A percentile compares a stretch with the other conserved stretches of the same genome.
Evolutionary conservation across 2,113 vertebrate genomes (phyloP).

Genomic region (Aegypius monachus): DNA sequence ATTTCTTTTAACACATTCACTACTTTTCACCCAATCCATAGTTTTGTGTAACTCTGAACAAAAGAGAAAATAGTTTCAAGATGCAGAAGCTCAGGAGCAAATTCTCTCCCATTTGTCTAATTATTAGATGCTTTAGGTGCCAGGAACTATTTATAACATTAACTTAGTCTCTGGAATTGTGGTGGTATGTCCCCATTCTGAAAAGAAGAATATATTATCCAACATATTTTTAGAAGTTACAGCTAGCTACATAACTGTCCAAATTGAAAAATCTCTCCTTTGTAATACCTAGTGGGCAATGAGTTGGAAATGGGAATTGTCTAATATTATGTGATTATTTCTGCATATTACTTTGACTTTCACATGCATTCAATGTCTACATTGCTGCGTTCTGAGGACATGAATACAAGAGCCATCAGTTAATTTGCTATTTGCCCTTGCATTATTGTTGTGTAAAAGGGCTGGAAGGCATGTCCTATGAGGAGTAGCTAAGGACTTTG

Average conservation of each 20-base stretch:
- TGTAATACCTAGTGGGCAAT: neutral
- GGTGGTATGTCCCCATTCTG: neutral
- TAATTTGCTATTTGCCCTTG: neutral
- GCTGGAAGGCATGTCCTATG: fast-evolving
- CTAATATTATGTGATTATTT: neutral
- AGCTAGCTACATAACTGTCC: neutral
- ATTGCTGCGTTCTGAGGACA: neutral
- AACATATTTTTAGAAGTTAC: neutral
- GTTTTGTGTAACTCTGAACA: neutral
- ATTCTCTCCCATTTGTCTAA: neutral
- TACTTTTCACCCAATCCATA: neutral
- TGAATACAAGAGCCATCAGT: neutral
- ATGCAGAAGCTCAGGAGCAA: neutral
- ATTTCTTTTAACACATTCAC: neutral
- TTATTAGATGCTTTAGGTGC: neutral
- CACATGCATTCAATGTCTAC: neutral
- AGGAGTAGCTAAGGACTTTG: neutral
- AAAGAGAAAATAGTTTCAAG: neutral
- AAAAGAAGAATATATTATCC: neutral
- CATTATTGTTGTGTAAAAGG: neutral
- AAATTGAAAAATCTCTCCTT: neutral
- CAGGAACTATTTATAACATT: neutral
- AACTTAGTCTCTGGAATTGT: neutral
- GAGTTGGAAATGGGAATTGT: neutral
- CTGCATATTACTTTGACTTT: neutral